Conservation (phyloP, 2,113 vertebrate species). For the Kryptolebias marmoratus region DNA sequence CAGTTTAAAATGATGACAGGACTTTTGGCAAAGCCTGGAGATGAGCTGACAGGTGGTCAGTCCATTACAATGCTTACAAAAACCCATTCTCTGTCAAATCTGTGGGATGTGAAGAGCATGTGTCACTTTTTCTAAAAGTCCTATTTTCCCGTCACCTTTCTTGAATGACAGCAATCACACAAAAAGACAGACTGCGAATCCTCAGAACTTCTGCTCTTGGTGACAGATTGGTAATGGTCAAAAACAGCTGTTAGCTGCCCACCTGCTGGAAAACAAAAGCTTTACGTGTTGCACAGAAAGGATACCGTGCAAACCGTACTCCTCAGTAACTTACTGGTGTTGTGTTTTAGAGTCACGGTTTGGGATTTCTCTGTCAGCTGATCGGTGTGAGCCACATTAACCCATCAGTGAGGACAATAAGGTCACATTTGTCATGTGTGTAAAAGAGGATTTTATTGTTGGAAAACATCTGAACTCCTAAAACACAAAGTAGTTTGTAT, state of each 20-base stretch:
- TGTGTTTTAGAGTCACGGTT: no score
- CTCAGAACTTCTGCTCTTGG: no score
- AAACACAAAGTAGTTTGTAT: neutral
- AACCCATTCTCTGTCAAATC: neutral
- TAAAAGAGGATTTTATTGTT: neutral
- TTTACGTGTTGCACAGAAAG: neutral
- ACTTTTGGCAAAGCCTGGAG: neutral
- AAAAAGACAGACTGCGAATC: slow-evolving; percentile 1
- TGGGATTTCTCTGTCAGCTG: neutral
- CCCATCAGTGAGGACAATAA: neutral
- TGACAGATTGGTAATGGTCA: no score
- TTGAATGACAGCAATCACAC: slow-evolving; percentile 1
- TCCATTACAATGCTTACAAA: neutral
- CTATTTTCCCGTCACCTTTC: neutral
- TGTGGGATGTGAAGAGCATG: neutral
- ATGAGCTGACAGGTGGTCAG: slow-evolving; percentile 10
- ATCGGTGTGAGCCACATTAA: neutral
- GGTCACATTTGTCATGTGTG: neutral
- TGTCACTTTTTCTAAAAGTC: slow-evolving; percentile 2
- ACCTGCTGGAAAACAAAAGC: neutral
- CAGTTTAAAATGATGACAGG: slow-evolving; percentile 26
- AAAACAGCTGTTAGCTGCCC: no score
- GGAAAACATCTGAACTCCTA: neutral
- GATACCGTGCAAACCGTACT: no score
- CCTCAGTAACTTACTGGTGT: no score